Conservation (phyloP, 2,888 invertebrate genomes). For the Mellilla xanthometata region DNA sequence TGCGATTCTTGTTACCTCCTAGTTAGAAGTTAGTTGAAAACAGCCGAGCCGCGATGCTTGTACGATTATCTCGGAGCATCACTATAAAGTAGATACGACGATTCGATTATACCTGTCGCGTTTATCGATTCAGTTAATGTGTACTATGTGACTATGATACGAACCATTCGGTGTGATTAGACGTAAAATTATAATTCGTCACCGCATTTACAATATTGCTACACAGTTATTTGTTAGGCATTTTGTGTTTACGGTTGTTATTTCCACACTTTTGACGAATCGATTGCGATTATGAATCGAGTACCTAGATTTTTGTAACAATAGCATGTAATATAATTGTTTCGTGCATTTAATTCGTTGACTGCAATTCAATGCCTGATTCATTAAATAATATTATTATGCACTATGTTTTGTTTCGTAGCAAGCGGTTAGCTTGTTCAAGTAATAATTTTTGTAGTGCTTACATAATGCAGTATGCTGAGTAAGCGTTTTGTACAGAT, state of each 20-base stretch:
- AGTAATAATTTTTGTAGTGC: background rate
- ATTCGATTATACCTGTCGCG: conserved; percentile 35
- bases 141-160: no score
- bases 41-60: background rate
- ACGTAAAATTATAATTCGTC: no score
- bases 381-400: background rate
- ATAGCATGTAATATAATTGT: conserved; percentile 36
- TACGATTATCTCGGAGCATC: conserved; percentile 41
- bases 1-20: conserved; percentile 5
- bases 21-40: conserved; percentile 3
- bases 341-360: conserved; percentile 30
- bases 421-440: background rate
- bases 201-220: no score
- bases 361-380: conserved; percentile 2
- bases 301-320: conserved; percentile 8
- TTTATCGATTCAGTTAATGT: background rate
- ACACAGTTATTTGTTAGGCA: no score
- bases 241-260: no score
- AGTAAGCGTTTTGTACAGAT: background rate
- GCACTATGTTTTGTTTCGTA: background rate
- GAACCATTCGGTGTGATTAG: no score
- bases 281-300: no score
- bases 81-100: conserved; percentile 50
- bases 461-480: no score
- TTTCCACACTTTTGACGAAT: no score